A percentile compares a stretch with the other conserved stretches of the same genome.
phyloP scores from a whole-genome alignment of 2,113 vertebrate species.

The Barnardius zonarius region DNA sequence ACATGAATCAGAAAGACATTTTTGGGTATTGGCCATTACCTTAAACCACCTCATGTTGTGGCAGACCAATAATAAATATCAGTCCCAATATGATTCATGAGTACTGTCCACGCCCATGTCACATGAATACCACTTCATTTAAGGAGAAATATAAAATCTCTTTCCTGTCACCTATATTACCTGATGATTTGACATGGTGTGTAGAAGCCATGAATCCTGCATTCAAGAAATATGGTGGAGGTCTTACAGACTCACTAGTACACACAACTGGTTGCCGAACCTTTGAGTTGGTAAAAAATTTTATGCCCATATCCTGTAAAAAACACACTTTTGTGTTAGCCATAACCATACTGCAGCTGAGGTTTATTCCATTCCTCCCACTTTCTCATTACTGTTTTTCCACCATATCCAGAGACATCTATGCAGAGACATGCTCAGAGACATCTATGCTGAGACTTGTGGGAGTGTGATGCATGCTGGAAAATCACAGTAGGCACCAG shows the following conservation, averaged over 20 bases:
- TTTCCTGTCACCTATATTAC: neutral
- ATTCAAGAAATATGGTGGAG: neutral
- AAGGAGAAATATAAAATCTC: neutral
- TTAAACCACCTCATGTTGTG: neutral
- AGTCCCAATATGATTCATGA: neutral
- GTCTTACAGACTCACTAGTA: slow-evolving; percentile 4
- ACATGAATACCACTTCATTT: neutral
- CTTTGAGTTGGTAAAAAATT: slow-evolving; percentile 65
- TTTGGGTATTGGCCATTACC: neutral
- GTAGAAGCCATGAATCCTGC: neutral
- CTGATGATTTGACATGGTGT: neutral
- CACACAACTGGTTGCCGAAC: slow-evolving; percentile 58
- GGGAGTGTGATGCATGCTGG: neutral
- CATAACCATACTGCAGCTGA: neutral
- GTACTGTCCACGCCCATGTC: neutral
- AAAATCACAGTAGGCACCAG: neutral
- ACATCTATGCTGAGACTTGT: neutral
- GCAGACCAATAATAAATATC: neutral
- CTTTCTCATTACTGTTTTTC: neutral
- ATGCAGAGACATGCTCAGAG: neutral
- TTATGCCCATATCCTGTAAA: slow-evolving; percentile 65
- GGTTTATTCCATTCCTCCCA: neutral
- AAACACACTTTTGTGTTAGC: neutral
- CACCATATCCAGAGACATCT: neutral
- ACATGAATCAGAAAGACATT: neutral